phyloP scores from a whole-genome alignment of 2,113 vertebrate genomes.

The Ginglymostoma cirratum region DNA sequence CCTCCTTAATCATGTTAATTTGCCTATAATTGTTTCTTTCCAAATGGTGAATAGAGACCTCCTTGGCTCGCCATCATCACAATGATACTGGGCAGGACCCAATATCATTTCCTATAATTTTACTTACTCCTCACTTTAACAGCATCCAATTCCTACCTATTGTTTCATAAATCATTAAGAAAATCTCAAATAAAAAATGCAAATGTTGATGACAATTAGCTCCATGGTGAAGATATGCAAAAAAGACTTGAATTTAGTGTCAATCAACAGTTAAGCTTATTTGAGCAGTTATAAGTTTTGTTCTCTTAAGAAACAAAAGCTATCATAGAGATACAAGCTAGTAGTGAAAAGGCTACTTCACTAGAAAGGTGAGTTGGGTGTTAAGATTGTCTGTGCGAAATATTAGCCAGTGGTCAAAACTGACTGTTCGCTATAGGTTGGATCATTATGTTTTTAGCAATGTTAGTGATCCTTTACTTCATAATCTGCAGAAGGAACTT shows the following conservation, averaged over 20 bases:
- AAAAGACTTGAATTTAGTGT: neutral
- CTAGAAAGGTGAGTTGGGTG: neutral
- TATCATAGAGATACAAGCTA: neutral
- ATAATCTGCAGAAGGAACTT: slow-evolving; percentile 15
- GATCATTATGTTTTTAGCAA: slow-evolving; percentile 6
- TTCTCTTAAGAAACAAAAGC: neutral
- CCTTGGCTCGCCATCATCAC: too few species aligned
- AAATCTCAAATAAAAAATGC: neutral
- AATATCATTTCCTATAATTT: too few species aligned
- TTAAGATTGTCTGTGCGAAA: slow-evolving; percentile 26
- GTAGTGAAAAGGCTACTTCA: neutral
- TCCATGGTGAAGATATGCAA: neutral
- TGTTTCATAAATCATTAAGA: too few species aligned
- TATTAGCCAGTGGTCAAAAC: neutral
- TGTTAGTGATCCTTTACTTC: neutral
- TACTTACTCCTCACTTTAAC: too few species aligned
- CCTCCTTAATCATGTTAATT: too few species aligned
- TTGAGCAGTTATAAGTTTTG: neutral
- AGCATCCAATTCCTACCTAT: too few species aligned
- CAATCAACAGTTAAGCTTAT: neutral
- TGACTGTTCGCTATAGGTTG: slow-evolving; percentile 8
- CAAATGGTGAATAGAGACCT: too few species aligned
- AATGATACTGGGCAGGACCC: too few species aligned
- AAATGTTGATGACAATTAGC: neutral
- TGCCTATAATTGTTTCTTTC: too few species aligned